phyloP scores from a whole-genome alignment of 1,140 invertebrate genomes.

The Diploscapter pachys region DNA sequence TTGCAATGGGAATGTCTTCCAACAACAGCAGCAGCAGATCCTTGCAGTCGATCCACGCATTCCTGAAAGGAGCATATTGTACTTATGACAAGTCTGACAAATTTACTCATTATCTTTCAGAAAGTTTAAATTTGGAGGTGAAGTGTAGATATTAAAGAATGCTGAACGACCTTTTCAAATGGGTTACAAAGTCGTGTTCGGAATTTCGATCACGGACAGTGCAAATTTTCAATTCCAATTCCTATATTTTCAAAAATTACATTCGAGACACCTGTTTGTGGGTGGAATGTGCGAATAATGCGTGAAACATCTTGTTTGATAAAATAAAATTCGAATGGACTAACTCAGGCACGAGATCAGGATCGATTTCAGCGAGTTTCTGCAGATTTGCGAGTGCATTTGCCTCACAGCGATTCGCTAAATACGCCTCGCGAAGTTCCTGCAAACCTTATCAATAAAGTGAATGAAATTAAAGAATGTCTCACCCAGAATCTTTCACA shows the following conservation, averaged over 20 bases:
- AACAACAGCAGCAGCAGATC: constrained; percentile 5
- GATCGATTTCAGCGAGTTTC: neutral
- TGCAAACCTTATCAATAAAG: neutral
- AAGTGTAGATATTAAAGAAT: neutral
- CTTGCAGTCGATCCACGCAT: constrained; percentile 20
- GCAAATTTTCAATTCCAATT: neutral
- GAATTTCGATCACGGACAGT: neutral
- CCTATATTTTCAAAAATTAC: neutral
- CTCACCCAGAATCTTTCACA: constrained; percentile 9
- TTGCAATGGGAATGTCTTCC: constrained; percentile 11
- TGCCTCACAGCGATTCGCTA: neutral
- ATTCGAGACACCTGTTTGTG: neutral
- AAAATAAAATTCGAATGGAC: neutral
- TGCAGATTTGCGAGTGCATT: constrained; percentile 8
- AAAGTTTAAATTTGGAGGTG: neutral
- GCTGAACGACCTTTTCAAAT: too few species aligned
- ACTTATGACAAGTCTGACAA: neutral
- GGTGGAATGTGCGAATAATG: neutral
- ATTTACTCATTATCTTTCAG: neutral
- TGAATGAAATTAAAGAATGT: neutral
- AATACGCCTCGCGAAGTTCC: neutral
- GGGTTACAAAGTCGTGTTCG: neutral
- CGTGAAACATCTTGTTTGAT: neutral
- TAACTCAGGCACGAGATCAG: constrained; percentile 2
- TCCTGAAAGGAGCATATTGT: neutral